Conservation (phyloP, 2,797 vertebrate species). For the Xerus rutilus region DNA sequence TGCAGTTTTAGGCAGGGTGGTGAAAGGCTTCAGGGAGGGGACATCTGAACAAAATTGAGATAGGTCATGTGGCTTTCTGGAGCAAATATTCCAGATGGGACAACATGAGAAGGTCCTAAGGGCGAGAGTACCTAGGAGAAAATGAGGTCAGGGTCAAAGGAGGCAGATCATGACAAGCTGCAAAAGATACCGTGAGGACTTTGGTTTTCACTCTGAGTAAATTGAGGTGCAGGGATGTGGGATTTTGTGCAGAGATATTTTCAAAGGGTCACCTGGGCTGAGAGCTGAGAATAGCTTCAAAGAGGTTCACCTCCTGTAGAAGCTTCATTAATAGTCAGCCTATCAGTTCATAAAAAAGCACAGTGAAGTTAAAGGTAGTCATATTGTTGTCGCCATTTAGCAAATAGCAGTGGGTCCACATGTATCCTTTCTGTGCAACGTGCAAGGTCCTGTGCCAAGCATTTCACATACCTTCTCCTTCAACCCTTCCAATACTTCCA, state of each 20-base stretch:
- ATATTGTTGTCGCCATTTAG: neutral
- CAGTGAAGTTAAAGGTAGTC: neutral
- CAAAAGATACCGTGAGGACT: neutral
- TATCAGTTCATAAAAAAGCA: constrained; percentile 3
- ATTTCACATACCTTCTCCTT: neutral
- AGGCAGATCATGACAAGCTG: neutral
- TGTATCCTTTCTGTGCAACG: neutral
- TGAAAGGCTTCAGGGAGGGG: neutral
- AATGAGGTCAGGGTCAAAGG: neutral
- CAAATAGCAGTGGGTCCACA: neutral
- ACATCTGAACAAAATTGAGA: neutral
- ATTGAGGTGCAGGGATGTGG: neutral
- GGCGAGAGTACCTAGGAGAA: neutral
- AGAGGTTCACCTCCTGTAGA: neutral
- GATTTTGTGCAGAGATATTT: neutral
- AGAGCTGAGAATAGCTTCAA: neutral
- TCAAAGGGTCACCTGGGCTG: neutral
- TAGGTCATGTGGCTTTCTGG: neutral
- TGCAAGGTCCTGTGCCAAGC: neutral
- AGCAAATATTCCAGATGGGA: neutral
- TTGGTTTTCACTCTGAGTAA: neutral
- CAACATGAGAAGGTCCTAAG: neutral
- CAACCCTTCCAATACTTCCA: neutral
- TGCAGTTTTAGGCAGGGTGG: neutral
- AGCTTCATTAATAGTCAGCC: neutral